Base-by-base conservation (phyloP, 2,888 invertebrate genomes). In the Nemapogon koenigi region DNA sequence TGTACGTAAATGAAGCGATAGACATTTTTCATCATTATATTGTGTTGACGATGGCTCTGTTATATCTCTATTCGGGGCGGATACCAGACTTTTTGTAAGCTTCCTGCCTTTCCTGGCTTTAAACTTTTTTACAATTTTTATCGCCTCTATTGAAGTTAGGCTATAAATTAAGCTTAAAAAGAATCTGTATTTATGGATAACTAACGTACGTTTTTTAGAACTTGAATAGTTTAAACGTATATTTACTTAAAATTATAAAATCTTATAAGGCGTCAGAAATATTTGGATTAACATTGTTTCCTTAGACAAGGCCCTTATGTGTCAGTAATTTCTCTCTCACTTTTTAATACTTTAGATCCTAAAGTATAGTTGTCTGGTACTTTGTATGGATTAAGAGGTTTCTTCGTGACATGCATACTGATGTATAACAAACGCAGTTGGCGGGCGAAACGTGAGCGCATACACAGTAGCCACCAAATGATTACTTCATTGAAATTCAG, bases 41-140 rank as follows among this genome's bases (percentile, higher is more conserved):
- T n/a, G 56, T 37, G 64, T 59, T 56, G 43, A 37, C 41, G 41
- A 41, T 53, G 52, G 47, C 47, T 51, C 52, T 43, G 53, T 59
- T 60, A 67, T 57, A 62, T 63, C 68, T 69, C 59, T 59, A 62
- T 68, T 62, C 52, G 53, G 52, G 53, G 51, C 69, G 72, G 71
- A 73, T 65, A 62, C 59, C 55, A 57, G 58, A 69, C 71, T 72
- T 71, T 70, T 52, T 53, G 52, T 48, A 56, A 53, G 59, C 56
- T 72, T 73, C 73, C 72, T 70, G 70, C 62, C 53, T 55, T 46
- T 49, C 47, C 46, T 48, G 50, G 53, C 38, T 17, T 48, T 43
- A 44, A 42, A 43, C 51, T 60, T 68, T 42, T 71, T 73, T 68
- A 66, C 62, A 49, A 57, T 50, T 62, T 67, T 66, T 65, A 63